Evolutionary conservation across 1,140 invertebrate genomes (phyloP).

Genomic region (Papilio dardanus): DNA sequence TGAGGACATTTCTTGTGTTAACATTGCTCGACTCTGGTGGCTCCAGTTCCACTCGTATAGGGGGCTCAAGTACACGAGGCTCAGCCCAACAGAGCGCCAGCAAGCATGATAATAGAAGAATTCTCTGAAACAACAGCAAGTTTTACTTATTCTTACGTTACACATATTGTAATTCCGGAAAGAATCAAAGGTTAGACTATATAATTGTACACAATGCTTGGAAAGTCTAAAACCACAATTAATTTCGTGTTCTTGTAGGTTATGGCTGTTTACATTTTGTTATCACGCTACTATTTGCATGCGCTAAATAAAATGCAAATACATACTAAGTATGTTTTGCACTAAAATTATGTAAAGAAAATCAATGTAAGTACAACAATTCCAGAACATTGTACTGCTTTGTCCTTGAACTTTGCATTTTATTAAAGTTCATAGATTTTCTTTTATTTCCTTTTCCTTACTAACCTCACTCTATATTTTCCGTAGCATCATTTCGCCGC

Average conservation of each 20-base stretch:
- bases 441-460: background rate
- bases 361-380: background rate
- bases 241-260: background rate
- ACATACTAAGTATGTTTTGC: background rate
- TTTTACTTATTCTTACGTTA: too few relatives aligned
- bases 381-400: background rate
- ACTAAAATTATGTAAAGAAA: background rate
- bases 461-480: background rate
- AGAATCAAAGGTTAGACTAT: too few relatives aligned
- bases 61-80: slow-evolving; percentile 50
- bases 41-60: slow-evolving; percentile 58
- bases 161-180: too few relatives aligned
- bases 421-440: background rate
- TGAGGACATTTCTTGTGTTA: slow-evolving; percentile 45
- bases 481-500: background rate
- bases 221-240: background rate
- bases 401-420: background rate
- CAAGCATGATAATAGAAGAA: slow-evolving; percentile 42
- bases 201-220: too few relatives aligned
- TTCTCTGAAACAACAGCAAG: slow-evolving; percentile 54
- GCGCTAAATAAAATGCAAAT: background rate
- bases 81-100: slow-evolving; percentile 46
- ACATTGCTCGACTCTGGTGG: slow-evolving; percentile 49
- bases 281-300: background rate
- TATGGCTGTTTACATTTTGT: background rate